A percentile compares a stretch with the other conserved stretches of the same genome.
phyloP scores from a whole-genome alignment of 2,888 invertebrate species.

The Hemicrepidius hirtus region DNA sequence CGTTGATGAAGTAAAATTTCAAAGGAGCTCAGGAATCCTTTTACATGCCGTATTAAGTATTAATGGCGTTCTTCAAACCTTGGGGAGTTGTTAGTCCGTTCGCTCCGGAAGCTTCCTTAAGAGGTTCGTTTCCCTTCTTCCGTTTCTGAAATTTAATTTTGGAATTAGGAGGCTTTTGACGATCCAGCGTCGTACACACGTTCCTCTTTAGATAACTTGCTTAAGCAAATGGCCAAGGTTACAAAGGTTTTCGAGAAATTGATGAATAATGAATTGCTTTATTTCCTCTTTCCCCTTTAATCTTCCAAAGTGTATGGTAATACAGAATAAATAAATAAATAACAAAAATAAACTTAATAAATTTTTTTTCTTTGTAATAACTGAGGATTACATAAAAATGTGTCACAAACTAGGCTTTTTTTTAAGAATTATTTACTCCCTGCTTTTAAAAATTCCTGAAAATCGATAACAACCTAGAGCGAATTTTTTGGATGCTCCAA shows the following conservation, averaged over 20 bases:
- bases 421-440: too few species aligned
- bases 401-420: too few species aligned
- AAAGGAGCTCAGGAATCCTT: not conserved
- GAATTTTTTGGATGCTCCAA: too few species aligned
- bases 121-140: slow-evolving; percentile 8
- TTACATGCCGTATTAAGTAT: slow-evolving; percentile 3
- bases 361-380: too few species aligned
- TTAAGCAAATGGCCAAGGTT: not conserved
- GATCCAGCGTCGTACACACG: not conserved
- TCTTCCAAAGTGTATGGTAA: too few species aligned
- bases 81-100: slow-evolving; percentile 18
- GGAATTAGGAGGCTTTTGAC: slow-evolving; percentile 17
- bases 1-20: not conserved
- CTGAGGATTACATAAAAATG: too few species aligned
- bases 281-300: too few species aligned
- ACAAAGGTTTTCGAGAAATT: not conserved
- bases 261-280: too few species aligned
- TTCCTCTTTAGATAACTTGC: not conserved
- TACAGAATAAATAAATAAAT: too few species aligned
- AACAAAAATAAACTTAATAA: too few species aligned
- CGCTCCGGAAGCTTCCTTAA: slow-evolving; percentile 2
- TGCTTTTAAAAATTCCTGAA: too few species aligned
- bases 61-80: slow-evolving; percentile 6
- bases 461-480: too few species aligned
- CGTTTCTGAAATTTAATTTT: slow-evolving; percentile 27